Percentiles rank a stretch among this genome's conserved stretches.
These are phyloP conservation scores for Neomicropteryx cornuta DNA, from an alignment of 1,140 invertebrate species.

Conservation along the genomic window DNA sequence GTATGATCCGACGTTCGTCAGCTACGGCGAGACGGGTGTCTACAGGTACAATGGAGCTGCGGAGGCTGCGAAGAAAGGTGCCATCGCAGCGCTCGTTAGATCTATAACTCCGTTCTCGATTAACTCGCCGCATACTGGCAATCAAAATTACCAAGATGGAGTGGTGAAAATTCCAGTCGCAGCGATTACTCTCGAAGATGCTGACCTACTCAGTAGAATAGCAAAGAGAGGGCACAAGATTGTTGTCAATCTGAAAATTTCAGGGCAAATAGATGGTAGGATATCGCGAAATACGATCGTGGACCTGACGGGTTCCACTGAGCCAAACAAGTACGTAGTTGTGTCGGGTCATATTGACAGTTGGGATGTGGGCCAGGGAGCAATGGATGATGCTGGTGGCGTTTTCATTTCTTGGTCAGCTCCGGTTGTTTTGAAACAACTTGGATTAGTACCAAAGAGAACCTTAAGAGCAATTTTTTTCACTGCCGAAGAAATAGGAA, in stretches of 20 bases:
- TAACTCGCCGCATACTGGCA: slow-evolving; percentile 51
- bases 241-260: slow-evolving; percentile 21
- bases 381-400: slow-evolving; percentile 71
- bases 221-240: slow-evolving; percentile 29
- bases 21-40: slow-evolving; percentile 40
- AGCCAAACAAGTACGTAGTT: slow-evolving; percentile 48
- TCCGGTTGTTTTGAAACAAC: slow-evolving; percentile 46
- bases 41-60: slow-evolving; percentile 48
- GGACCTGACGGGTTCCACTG: slow-evolving; percentile 45
- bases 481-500: slow-evolving; percentile 63
- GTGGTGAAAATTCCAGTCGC: slow-evolving; percentile 59
- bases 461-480: slow-evolving; percentile 62
- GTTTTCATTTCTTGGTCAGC: slow-evolving; percentile 63
- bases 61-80: slow-evolving; percentile 51
- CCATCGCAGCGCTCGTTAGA: slow-evolving; percentile 53
- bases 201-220: slow-evolving; percentile 52
- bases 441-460: slow-evolving; percentile 51
- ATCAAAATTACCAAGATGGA: slow-evolving; percentile 41
- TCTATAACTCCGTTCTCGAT: slow-evolving; percentile 61
- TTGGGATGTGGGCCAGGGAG: slow-evolving; percentile 74
- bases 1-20: slow-evolving; percentile 49
- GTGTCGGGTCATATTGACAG: slow-evolving; percentile 74
- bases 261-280: slow-evolving; percentile 13
- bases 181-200: slow-evolving; percentile 64
- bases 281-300: slow-evolving; percentile 55